Evolutionary conservation across 2,113 vertebrate species (phyloP), one percentile per base, ranked within the genome.

Genomic region (Martes martes): DNA sequence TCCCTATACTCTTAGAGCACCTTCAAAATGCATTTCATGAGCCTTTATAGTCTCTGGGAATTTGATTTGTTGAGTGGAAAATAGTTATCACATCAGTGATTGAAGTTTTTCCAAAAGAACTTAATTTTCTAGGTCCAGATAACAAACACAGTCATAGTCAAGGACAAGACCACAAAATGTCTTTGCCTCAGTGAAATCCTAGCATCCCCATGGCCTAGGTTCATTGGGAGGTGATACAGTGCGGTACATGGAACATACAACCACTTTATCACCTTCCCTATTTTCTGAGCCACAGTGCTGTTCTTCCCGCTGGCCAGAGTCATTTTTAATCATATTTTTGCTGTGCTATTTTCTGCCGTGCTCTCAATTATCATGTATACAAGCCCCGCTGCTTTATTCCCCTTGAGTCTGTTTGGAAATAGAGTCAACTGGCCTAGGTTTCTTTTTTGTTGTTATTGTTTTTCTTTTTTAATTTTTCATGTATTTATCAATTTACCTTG

Each of bases 301-400:
- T 42, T 81, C 36, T 87, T 88, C 52, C 83, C 86, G 59, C 74
- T 91, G 71, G 83, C 36, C 2, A 24, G 45, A 82, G 61, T 82
- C 69, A 96, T 92, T 97, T 95, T 97, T 96, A 85, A 96, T 94
- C 67, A 36, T 57, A 33, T 89, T 92, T 96, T 86, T 4, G 0
- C 76, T 85, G 81, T 69, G 33, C 59, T 93, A 42, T 89, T 94
- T 92, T 93, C 82, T 80, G 71, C 73, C 47, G 6, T 87, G 26
- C 39, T 95, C 59, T 96, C 89, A 89, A 90, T 97, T 73, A 89
- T 67, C 33, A 39, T 93, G 74, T 95, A 10, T 67, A 96, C 13
- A 96, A 94, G 74, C 85, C 55, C 94, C 47, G 14, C 23, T 82
- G 47, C 84, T 98, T 98, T 83, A 93, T 97, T 81, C 47, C 91